These are phyloP conservation scores for Momotus momota DNA, from an alignment of 2,797 vertebrate genomes.

Conservation along the genomic window DNA sequence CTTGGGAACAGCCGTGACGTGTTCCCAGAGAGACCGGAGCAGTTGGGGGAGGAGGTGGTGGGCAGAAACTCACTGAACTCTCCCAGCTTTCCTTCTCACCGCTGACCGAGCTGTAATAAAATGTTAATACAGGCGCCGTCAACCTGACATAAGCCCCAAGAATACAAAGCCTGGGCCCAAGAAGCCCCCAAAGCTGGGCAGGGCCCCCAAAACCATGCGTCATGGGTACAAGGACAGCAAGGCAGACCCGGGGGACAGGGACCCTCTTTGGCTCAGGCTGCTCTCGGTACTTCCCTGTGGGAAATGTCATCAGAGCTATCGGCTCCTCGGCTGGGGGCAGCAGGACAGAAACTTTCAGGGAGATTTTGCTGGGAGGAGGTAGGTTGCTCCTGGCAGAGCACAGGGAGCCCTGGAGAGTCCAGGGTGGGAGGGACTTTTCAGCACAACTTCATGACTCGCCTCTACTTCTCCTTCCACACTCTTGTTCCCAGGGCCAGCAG, in stretches of 20 bases:
- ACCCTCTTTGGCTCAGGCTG: neutral
- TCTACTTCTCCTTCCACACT: neutral
- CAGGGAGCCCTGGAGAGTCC: neutral
- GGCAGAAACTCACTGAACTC: neutral
- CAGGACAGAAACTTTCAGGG: fast-evolving
- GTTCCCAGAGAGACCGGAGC: neutral
- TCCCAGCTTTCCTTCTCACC: neutral
- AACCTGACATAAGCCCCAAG: neutral
- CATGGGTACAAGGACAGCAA: fast-evolving
- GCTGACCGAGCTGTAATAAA: neutral
- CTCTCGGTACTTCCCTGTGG: fast-evolving
- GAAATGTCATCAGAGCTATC: neutral
- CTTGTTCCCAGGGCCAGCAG: neutral
- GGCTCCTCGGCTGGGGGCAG: fast-evolving
- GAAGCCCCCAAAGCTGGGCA: neutral
- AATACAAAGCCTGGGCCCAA: neutral
- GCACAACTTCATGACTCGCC: neutral
- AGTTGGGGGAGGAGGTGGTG: neutral
- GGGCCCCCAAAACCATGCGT: fast-evolving
- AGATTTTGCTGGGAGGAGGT: fast-evolving
- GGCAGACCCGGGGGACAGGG: fast-evolving
- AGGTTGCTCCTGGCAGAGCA: neutral
- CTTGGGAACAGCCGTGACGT: fast-evolving
- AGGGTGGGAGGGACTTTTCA: neutral
- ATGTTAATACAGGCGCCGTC: neutral